phyloP scores from a whole-genome alignment of 2,888 invertebrate genomes.

The Didymodactylos carnosus region DNA sequence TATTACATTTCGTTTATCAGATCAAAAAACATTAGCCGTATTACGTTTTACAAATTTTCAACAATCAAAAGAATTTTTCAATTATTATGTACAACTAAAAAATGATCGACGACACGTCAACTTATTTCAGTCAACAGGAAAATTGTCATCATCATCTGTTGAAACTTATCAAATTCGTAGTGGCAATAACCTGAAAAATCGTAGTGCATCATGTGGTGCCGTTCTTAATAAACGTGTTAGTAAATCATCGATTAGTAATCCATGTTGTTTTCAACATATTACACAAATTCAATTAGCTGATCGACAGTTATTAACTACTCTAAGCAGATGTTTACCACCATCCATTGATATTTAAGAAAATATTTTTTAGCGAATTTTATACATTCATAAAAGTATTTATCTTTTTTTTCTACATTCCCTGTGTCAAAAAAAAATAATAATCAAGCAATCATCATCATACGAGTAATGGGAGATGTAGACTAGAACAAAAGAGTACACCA shows the following conservation, averaged over 20 bases:
- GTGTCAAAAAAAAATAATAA: too few species aligned
- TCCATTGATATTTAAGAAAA: too few species aligned
- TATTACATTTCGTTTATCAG: not conserved
- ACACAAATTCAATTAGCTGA: not conserved
- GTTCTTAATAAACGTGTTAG: not conserved
- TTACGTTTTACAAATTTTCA: not conserved
- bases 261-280: slow-evolving; percentile 9
- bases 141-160: too few species aligned
- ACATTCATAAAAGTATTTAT: too few species aligned
- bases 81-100: not conserved
- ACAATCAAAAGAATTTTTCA: not conserved
- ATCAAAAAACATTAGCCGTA: not conserved
- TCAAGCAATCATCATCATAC: too few species aligned
- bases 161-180: too few species aligned
- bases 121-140: too few species aligned
- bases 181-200: not conserved
- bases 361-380: too few species aligned
- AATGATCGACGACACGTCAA: not conserved
- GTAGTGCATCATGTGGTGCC: not conserved
- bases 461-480: too few species aligned
- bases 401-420: too few species aligned
- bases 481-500: too few species aligned
- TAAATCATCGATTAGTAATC: slow-evolving; percentile 12
- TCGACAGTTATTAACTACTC: not conserved
- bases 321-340: not conserved